Evolutionary conservation across 2,113 vertebrate genomes (phyloP).

Genomic region (Peromyscus maniculatus): DNA sequence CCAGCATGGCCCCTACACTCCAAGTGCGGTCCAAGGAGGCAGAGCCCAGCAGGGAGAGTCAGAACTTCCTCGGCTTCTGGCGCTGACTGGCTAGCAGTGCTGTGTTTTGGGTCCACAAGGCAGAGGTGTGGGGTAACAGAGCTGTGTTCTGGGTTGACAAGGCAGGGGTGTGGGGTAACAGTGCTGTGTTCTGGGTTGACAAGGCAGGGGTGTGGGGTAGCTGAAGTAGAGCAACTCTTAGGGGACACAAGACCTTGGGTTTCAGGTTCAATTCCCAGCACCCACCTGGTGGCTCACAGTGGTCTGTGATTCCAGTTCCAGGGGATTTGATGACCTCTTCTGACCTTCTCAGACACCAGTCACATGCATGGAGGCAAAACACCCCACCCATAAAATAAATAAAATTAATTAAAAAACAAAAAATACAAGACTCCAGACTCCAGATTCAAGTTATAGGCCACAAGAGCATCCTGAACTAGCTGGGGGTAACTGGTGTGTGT

Average conservation of each 20-base stretch:
- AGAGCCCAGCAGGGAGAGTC: fast-evolving
- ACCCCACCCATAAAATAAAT: not conserved
- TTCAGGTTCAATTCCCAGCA: not conserved
- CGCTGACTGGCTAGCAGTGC: not conserved
- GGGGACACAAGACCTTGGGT: not conserved
- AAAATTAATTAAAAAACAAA: not conserved
- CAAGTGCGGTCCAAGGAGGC: not conserved
- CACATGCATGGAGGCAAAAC: not conserved
- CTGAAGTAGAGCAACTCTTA: not conserved
- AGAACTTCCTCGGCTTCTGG: not conserved
- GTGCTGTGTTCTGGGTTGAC: too few relatives aligned
- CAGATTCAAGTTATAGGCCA: not conserved
- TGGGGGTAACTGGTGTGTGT: too few relatives aligned
- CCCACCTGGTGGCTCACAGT: not conserved
- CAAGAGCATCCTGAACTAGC: not conserved
- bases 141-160: too few relatives aligned
- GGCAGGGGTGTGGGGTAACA: not conserved
- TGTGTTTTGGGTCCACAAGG: too few relatives aligned
- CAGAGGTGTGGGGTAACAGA: not conserved
- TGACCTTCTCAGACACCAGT: not conserved
- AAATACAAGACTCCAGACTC: not conserved
- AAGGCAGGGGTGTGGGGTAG: not conserved
- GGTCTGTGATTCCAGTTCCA: not conserved
- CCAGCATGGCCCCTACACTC: not conserved
- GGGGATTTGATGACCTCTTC: not conserved